These are phyloP conservation scores for Macropis europaea DNA, from an alignment of 2,888 invertebrate species.

Conservation along the genomic window DNA sequence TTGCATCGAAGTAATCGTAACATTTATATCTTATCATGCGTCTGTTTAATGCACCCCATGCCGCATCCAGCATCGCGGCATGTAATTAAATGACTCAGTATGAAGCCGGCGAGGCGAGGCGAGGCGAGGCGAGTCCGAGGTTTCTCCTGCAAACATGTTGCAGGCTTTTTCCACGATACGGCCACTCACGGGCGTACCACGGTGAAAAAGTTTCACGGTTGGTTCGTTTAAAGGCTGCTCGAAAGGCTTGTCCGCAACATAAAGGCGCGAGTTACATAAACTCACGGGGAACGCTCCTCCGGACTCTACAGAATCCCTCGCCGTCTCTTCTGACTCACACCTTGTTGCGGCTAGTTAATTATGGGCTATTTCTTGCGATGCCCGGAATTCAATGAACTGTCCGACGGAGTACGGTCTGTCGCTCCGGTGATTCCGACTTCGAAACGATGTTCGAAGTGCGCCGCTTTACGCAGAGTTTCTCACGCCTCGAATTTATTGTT, in stretches of 20 bases:
- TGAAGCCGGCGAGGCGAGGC: neutral
- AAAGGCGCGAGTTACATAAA: conserved; percentile 53
- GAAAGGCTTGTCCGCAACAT: conserved; percentile 37
- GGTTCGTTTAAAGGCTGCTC: conserved; percentile 39
- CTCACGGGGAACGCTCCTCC: conserved; percentile 26
- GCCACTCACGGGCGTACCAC: neutral
- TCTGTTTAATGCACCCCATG: conserved; percentile 7
- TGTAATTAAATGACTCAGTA: conserved; percentile 37
- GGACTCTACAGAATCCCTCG: conserved; percentile 33
- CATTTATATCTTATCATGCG: conserved; percentile 42
- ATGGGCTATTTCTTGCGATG: conserved; percentile 23
- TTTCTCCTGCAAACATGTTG: conserved; percentile 20
- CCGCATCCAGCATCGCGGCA: neutral
- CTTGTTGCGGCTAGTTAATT: conserved; percentile 54
- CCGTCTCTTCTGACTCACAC: conserved; percentile 38
- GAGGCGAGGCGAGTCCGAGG: neutral
- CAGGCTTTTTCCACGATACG: conserved; percentile 7
- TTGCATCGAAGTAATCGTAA: conserved; percentile 25
- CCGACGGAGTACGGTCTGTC: conserved; percentile 10
- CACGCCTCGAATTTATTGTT: neutral
- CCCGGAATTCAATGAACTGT: conserved; percentile 16
- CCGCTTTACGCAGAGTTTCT: neutral
- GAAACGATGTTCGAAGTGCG: neutral
- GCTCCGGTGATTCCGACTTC: neutral
- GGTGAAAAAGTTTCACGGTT: conserved; percentile 39